A percentile compares a stretch with the other conserved stretches of the same genome.
Evolutionary conservation across 2,113 vertebrate species (phyloP).

Genomic region (Cyprinodon brontotheroides): DNA sequence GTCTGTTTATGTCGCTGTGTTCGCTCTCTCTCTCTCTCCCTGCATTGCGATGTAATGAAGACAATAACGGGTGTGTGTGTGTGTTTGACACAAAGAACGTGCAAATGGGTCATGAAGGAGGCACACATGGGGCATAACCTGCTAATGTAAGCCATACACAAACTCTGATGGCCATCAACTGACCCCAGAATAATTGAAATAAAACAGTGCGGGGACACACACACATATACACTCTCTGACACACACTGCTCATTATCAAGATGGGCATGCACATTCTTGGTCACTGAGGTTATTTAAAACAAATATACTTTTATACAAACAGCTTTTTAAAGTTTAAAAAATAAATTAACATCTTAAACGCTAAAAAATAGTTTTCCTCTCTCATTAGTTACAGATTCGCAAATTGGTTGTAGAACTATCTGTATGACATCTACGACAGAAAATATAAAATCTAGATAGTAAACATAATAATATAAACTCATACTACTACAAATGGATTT

Average conservation of each 20-base stretch:
- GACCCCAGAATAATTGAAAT: constrained; percentile 29
- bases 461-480: too few species aligned
- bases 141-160: constrained; percentile 33
- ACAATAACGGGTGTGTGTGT: neutral
- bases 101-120: constrained; percentile 36
- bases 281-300: neutral
- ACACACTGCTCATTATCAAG: neutral
- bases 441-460: too few species aligned
- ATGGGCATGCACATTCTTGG: neutral
- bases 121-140: constrained; percentile 45
- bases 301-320: neutral
- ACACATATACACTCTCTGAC: neutral
- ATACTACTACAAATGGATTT: neutral
- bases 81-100: neutral
- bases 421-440: neutral
- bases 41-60: neutral
- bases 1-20: neutral
- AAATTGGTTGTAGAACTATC: neutral
- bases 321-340: neutral
- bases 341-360: neutral
- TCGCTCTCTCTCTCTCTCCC: neutral
- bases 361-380: neutral
- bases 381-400: neutral
- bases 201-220: neutral
- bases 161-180: constrained; percentile 34